These are phyloP conservation scores for Gnathonemus longibarbis DNA, from an alignment of 2,113 vertebrate species.

Conservation along the genomic window DNA sequence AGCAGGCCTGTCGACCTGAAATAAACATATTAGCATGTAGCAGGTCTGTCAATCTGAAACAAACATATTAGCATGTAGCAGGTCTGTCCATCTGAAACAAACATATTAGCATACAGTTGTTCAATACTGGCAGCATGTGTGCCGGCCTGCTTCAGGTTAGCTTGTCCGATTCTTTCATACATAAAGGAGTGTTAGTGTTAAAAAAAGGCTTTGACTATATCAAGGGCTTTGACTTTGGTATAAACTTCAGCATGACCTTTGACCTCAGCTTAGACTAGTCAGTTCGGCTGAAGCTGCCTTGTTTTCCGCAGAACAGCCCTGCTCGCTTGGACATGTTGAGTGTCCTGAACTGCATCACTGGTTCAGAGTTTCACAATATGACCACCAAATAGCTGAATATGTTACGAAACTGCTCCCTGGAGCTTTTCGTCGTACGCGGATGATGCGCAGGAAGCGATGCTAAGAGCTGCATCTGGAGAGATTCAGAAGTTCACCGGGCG, in stretches of 20 bases:
- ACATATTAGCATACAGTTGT: background rate
- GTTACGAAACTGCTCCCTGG: background rate
- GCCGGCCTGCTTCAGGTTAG: background rate
- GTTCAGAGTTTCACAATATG: background rate
- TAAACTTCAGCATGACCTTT: background rate
- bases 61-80: background rate
- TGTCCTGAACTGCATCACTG: background rate
- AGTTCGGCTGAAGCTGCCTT: background rate
- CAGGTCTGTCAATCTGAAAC: background rate
- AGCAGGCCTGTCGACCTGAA: background rate
- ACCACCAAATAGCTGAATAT: background rate
- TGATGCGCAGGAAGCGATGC: background rate
- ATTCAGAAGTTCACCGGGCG: background rate
- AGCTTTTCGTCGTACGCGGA: background rate
- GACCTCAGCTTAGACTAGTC: background rate
- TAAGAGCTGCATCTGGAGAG: background rate
- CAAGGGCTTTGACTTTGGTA: background rate
- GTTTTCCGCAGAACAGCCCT: background rate
- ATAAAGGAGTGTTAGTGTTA: background rate
- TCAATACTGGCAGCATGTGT: background rate
- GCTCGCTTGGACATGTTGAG: background rate
- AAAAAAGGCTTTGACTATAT: background rate
- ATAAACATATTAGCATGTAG: background rate
- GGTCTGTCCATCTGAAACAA: background rate
- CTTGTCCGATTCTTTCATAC: background rate